A percentile compares a stretch with the other conserved stretches of the same genome.
Conservation (phyloP, 92 coral and sea anemone genomes). For the Chrysogorgia sp. region DNA sequence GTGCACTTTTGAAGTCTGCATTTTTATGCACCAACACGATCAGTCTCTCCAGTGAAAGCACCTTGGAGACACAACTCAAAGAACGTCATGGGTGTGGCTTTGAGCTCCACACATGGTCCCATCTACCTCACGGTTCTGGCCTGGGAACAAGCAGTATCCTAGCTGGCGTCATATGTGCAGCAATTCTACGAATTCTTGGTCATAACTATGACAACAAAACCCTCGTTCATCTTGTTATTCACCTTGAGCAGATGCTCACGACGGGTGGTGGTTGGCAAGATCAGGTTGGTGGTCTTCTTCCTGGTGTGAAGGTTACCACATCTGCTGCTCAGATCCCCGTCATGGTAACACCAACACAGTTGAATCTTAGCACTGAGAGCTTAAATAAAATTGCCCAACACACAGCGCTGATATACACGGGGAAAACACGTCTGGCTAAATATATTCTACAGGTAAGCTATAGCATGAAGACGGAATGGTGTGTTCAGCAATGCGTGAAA, state of each 20-base stretch:
- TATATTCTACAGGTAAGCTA: slow-evolving; percentile 80
- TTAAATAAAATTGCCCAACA: slow-evolving; percentile 65
- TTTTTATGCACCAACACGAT: slow-evolving; percentile 75
- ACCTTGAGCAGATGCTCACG: slow-evolving; percentile 94
- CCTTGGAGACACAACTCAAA: slow-evolving; percentile 73
- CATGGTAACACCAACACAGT: slow-evolving; percentile 58
- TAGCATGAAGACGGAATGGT: too few relatives aligned
- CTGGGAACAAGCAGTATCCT: slow-evolving; percentile 98
- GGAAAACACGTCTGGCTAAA: slow-evolving; percentile 91
- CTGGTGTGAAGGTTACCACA: slow-evolving; percentile 83
- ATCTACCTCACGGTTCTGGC: slow-evolving; percentile 91
- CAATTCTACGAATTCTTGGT: slow-evolving; percentile 62
- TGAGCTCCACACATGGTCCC: slow-evolving; percentile 87
- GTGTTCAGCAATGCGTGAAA: neutral
- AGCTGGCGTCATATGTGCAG: slow-evolving; percentile 87
- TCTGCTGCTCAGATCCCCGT: slow-evolving; percentile 74
- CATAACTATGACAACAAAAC: slow-evolving; percentile 57
- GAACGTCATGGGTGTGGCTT: slow-evolving; percentile 79
- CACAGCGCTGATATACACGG: slow-evolving; percentile 79
- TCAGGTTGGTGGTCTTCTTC: slow-evolving; percentile 95
- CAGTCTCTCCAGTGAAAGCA: slow-evolving; percentile 52
- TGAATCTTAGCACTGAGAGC: slow-evolving; percentile 60
- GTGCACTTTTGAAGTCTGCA: slow-evolving; percentile 89
- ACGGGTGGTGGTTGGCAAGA: slow-evolving; percentile 99
- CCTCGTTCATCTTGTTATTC: slow-evolving; percentile 81